These are phyloP conservation scores for Protobothrops mucrosquamatus DNA, from an alignment of 2,113 vertebrate genomes.

Conservation along the genomic window DNA sequence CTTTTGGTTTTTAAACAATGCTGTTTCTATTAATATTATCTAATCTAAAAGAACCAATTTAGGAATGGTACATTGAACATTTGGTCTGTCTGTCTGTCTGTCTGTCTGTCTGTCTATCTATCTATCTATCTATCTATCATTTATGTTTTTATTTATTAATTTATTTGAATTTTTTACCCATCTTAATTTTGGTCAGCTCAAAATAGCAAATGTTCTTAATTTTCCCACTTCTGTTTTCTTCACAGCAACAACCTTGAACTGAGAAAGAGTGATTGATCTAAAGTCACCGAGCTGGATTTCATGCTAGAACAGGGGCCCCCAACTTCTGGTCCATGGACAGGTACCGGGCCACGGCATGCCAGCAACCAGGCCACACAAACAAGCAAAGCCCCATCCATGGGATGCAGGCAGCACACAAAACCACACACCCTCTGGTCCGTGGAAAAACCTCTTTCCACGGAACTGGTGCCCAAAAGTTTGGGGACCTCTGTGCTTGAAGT, in stretches of 20 bases:
- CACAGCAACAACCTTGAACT: not conserved
- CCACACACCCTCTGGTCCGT: too few relatives aligned
- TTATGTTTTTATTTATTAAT: not conserved
- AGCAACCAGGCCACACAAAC: too few relatives aligned
- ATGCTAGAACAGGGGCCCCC: not conserved
- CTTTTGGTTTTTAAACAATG: not conserved
- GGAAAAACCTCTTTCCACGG: too few relatives aligned
- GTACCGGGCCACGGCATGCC: too few relatives aligned
- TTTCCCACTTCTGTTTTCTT: not conserved
- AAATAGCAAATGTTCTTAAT: not conserved
- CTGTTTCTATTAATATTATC: not conserved
- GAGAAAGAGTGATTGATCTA: not conserved
- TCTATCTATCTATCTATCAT: not conserved
- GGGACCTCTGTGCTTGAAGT: not conserved
- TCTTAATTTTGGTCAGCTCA: not conserved
- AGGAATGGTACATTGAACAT: not conserved
- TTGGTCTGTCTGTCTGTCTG: not conserved
- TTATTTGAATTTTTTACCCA: not conserved
- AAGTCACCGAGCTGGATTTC: not conserved
- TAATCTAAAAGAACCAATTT: not conserved
- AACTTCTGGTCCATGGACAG: too few relatives aligned
- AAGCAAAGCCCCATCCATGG: too few relatives aligned
- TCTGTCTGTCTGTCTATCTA: not conserved
- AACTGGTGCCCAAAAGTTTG: too few relatives aligned
- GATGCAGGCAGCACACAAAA: too few relatives aligned